A percentile compares a stretch with the other conserved stretches of the same genome.
phyloP scores from a whole-genome alignment of 2,113 vertebrate species.

The Campylorhamphus procurvoides region DNA sequence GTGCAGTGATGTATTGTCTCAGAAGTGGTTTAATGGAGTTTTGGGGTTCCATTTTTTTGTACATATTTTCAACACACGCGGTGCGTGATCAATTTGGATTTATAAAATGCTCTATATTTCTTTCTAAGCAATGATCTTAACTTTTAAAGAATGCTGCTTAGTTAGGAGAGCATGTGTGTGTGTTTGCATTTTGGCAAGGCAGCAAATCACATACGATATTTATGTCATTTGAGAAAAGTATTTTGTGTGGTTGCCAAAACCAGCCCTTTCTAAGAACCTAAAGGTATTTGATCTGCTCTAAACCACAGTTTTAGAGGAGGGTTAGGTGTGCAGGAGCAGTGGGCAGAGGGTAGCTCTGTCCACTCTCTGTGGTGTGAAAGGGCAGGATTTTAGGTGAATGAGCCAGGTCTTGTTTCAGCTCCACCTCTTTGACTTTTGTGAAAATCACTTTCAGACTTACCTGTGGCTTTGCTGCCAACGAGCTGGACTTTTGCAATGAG shows the following conservation, averaged over 20 bases:
- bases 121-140: background rate
- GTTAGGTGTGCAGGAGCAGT: background rate
- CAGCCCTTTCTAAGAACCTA: background rate
- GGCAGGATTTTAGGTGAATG: background rate
- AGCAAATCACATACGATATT: constrained; percentile 19
- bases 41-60: constrained; percentile 40
- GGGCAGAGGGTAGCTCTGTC: background rate
- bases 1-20: constrained; percentile 59
- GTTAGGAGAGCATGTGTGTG: background rate
- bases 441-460: background rate
- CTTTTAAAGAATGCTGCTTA: constrained; percentile 1
- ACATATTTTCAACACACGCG: constrained; percentile 23
- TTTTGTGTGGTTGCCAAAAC: background rate
- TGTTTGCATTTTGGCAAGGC: constrained; percentile 34
- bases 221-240: background rate
- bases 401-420: background rate
- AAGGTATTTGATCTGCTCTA: background rate
- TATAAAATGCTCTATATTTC: constrained; percentile 14
- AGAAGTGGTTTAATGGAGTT: constrained; percentile 57
- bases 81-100: constrained; percentile 37
- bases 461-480: background rate
- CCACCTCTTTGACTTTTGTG: background rate
- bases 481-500: background rate
- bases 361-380: background rate
- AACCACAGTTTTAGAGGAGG: background rate